These are phyloP conservation scores for Eunapius fragilis DNA, from an alignment of 37 sponge, comb jelly and placozoan genomes.

Conservation along the genomic window DNA sequence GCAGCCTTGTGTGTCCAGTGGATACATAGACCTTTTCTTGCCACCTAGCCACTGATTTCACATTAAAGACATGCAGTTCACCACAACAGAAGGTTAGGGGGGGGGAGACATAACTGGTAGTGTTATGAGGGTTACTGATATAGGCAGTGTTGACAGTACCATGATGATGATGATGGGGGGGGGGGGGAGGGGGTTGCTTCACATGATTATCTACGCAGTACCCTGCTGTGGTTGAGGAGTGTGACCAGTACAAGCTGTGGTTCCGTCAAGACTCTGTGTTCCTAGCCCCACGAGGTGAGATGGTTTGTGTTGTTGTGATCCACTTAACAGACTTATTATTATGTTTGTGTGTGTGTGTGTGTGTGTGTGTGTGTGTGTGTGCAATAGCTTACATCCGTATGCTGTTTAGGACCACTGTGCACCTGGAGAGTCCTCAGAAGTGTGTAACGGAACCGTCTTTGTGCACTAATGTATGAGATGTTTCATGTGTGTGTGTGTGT, in stretches of 20 bases:
- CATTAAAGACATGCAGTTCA: conserved; percentile 1
- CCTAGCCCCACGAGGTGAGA: conserved; percentile 8
- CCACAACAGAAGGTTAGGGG: too few relatives aligned
- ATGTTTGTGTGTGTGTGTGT: too few relatives aligned
- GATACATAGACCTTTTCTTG: too few relatives aligned
- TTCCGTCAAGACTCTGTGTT: conserved; percentile 31
- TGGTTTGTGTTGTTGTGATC: too few relatives aligned
- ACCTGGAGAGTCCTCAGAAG: conserved; percentile 16
- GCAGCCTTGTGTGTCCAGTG: not conserved
- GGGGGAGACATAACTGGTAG: not conserved
- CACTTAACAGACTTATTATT: too few relatives aligned
- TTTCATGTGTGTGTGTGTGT: too few relatives aligned
- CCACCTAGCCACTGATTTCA: conserved; percentile 55
- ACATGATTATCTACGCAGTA: not conserved
- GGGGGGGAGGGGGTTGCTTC: too few relatives aligned
- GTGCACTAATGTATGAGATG: too few relatives aligned
- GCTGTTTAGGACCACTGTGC: conserved; percentile 11
- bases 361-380: too few relatives aligned
- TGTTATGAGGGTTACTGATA: not conserved
- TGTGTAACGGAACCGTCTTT: not conserved
- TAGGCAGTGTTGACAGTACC: too few relatives aligned
- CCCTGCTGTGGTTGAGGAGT: conserved; percentile 49
- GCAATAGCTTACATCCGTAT: conserved; percentile 2
- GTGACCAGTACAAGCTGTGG: conserved; percentile 49
- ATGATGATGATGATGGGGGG: too few relatives aligned